These are phyloP conservation scores for Lophotis ruficrista DNA, from an alignment of 2,113 vertebrate species.

Conservation along the genomic window DNA sequence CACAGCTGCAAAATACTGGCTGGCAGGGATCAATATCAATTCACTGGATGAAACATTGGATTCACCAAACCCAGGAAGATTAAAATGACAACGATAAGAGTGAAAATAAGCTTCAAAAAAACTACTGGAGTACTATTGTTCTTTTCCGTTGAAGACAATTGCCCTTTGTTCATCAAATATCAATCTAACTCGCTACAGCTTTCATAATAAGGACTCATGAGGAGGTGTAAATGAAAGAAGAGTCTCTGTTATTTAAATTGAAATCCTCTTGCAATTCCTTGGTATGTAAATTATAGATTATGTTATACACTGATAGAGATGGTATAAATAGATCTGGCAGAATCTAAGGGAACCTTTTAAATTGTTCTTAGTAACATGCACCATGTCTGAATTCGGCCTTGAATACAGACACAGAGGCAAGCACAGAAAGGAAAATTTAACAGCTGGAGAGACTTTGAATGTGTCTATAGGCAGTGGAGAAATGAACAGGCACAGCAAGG, in stretches of 20 bases:
- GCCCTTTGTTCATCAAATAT: conserved; percentile 50
- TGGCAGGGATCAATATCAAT: conserved; percentile 28
- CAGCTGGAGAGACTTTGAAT: not conserved
- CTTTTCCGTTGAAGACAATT: conserved; percentile 45
- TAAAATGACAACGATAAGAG: conserved; percentile 35
- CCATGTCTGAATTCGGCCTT: not conserved
- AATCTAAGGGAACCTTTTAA: conserved; percentile 9
- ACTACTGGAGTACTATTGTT: conserved; percentile 24
- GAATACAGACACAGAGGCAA: not conserved
- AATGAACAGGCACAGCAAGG: not conserved
- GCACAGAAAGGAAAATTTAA: not conserved
- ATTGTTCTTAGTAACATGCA: not conserved
- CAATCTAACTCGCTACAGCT: not conserved
- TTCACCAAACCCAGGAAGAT: conserved; percentile 4
- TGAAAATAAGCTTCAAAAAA: conserved; percentile 36
- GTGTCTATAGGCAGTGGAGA: not conserved
- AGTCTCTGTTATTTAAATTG: conserved; percentile 43
- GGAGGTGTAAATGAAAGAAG: conserved; percentile 56
- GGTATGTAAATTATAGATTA: conserved; percentile 50
- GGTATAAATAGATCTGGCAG: conserved; percentile 46
- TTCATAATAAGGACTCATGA: conserved; percentile 42
- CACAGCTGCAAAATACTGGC: conserved; percentile 17
- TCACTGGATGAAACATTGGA: not conserved
- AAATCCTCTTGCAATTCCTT: conserved; percentile 31
- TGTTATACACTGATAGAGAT: not conserved